Percentiles rank a stretch among this genome's conserved stretches.
These are phyloP conservation scores for Suncus etruscus DNA, from an alignment of 2,113 vertebrate species.

Conservation along the genomic window DNA sequence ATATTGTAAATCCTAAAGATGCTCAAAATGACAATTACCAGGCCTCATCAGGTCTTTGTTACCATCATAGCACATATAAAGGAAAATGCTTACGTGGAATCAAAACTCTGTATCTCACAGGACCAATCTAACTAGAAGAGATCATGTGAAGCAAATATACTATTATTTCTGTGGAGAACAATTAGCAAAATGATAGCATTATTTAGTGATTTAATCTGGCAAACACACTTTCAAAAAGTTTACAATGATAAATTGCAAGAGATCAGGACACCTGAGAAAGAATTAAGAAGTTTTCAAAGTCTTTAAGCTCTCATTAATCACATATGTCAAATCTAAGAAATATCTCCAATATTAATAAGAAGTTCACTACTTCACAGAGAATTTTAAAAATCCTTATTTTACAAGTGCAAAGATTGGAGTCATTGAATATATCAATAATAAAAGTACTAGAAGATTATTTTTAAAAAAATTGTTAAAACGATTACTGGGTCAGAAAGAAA, in stretches of 20 bases:
- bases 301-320: background rate
- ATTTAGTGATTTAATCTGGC: background rate
- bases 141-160: background rate
- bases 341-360: conserved; percentile 27
- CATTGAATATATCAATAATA: background rate
- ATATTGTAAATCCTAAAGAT: background rate
- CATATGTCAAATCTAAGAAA: conserved; percentile 34
- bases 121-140: conserved; percentile 23
- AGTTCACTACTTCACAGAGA: background rate
- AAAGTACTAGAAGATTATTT: background rate
- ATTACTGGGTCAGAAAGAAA: background rate
- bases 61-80: background rate
- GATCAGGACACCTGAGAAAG: background rate
- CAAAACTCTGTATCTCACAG: conserved; percentile 20
- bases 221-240: background rate
- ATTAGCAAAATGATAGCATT: background rate
- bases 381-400: conserved; percentile 20
- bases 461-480: background rate
- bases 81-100: background rate
- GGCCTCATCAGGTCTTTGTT: background rate
- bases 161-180: background rate
- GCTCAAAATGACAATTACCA: background rate
- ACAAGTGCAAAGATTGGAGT: background rate
- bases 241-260: conserved; percentile 5
- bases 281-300: background rate